Percentiles rank a stretch among this genome's conserved stretches.
Conservation (phyloP, 2,888 invertebrate genomes). For the Cordilura impudica region DNA sequence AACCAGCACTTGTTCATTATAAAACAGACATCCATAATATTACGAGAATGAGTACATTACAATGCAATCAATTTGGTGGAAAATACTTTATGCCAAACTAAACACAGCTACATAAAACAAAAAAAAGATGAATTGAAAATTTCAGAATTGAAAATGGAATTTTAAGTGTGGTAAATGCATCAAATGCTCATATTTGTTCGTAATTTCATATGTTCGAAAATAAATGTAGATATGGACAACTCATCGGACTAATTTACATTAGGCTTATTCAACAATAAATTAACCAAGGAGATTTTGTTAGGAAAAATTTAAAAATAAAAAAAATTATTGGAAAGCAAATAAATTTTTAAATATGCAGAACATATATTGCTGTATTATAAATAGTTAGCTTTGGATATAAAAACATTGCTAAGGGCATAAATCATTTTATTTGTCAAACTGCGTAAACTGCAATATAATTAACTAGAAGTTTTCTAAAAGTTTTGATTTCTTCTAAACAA, state of each 20-base stretch:
- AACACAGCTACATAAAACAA: background rate
- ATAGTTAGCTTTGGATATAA: too few relatives aligned
- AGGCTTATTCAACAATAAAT: too few relatives aligned
- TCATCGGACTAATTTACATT: conserved; percentile 68
- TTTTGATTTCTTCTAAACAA: too few relatives aligned
- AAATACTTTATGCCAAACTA: conserved; percentile 22
- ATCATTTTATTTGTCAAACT: too few relatives aligned
- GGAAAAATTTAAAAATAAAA: too few relatives aligned
- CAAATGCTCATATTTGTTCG: conserved; percentile 22
- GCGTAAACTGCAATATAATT: too few relatives aligned
- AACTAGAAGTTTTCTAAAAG: too few relatives aligned
- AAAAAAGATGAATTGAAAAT: conserved; percentile 33
- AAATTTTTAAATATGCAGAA: too few relatives aligned
- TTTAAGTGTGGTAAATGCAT: conserved; percentile 60
- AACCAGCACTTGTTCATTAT: conserved; percentile 20
- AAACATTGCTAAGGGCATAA: too few relatives aligned
- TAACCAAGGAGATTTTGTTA: too few relatives aligned
- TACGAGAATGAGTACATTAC: conserved; percentile 29
- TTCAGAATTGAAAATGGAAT: conserved; percentile 58
- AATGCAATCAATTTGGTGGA: conserved; percentile 35
- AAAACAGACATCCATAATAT: background rate
- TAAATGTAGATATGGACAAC: conserved; percentile 3
- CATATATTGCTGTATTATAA: too few relatives aligned
- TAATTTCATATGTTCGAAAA: background rate
- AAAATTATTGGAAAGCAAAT: too few relatives aligned